Evolutionary conservation across 1,140 invertebrate species (phyloP), one percentile per base, ranked within the genome.

Genomic region (Drosophila yakuba): DNA sequence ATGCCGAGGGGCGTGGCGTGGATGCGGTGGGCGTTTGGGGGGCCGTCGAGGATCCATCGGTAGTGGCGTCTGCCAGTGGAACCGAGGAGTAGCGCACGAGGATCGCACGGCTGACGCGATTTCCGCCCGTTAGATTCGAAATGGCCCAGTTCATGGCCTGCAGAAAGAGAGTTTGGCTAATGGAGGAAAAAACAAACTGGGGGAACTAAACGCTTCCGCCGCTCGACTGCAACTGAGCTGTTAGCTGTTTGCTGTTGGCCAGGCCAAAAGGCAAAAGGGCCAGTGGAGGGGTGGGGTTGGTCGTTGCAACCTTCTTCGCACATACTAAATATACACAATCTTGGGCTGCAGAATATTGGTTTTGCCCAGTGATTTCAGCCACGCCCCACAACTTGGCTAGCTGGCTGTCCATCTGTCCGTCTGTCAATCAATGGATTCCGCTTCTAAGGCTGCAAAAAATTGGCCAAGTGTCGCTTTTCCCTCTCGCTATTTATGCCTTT

Each of bases 21-120:
- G 63, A 68, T 4, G 76, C 71, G 25, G 73, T 58, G 35, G 90
- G 93, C 78, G 91, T 93, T 91, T 74, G 88, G 84, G 78, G 93
- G 79, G 92, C 93, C 86, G 90, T 91, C 58, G 79, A 78, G 8
- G 68, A 59, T 3, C 82, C 83, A 43, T 73, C 61, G 11, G 44
- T 54, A 10, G 48, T 54, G 54, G 62, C 72, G 11, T 90, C 85
- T 1, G 91, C 83, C 62, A 89, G 32, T 4, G 91, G 91, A 48
- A 92, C 89, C 28, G 86, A 90, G n/a, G 91, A 92, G 47, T 92
- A 92, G 5, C 89, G 89, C n/a, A 92, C 91, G 6, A 91, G 85
- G 38, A 92, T 86, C 35, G 91, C 91, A 17, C 91, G 91, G 68
- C 91, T 92, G 44, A 92, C 91, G 6, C 91, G 91, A 80, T 92